Evolutionary conservation across 2,888 invertebrate genomes (phyloP), one percentile per base, ranked within the genome.

Genomic region (Ramazzottius varieornatus): DNA sequence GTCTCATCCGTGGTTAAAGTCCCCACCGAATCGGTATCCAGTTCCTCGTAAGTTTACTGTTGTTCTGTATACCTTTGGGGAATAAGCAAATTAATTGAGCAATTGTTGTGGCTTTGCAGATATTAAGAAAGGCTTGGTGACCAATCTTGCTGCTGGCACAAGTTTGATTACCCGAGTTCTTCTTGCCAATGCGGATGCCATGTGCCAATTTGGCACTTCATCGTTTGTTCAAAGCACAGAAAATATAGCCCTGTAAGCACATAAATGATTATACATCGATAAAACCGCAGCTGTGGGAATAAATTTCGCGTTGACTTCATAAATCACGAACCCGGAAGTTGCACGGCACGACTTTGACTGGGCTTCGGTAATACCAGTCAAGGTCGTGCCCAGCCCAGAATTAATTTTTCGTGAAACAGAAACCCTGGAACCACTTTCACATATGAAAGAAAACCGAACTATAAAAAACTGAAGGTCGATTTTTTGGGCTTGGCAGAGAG

Each of bases 111-210:
- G n/a, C n/a, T n/a, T n/a, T 13, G 54, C 24, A 54, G 54, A 54
- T 54, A 24, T 54, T 8, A 54, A 54, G 29, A 16, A 29, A 24
- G 29, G 29, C 29, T 29, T 54, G 29, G 29, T 54, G 20, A 54
- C 54, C 4, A 33, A 64, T n/a, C 29, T 33, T 32, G 54, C 54
- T 46, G 73, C 75, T 32, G 83, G 84, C 67, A 82, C 84, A 34
- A 90, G 92, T 32, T 86, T 94, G 71, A 90, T 94, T 71, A 90
- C 92, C 72, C 90, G 93, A 78, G 92, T 92, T 71, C 81, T 94
- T 32, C 78, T 94, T 68, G 92, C 93, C 64, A 94, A 94, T 74
- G 93, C 93, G 1, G 93, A 94, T 74, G 90, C 93, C 1, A 80
- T 94, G 2, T 93, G 93, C 75, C 92, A 54, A 24, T 24, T 54